A percentile compares a stretch with the other conserved stretches of the same genome.
These are phyloP conservation scores for Onychostruthus taczanowskii DNA, from an alignment of 2,113 vertebrate species.

Conservation along the genomic window DNA sequence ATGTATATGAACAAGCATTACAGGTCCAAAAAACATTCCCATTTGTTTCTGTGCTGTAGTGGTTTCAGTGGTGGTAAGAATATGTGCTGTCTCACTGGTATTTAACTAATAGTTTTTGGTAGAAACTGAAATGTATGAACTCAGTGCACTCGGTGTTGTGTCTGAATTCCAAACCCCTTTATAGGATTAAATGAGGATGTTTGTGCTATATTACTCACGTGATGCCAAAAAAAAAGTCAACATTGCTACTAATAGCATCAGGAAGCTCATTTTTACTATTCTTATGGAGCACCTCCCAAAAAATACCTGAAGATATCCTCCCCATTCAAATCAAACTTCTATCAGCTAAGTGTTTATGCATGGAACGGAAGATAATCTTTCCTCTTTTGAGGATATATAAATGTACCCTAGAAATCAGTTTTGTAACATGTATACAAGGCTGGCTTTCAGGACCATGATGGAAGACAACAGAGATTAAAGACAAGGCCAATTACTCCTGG, in stretches of 20 bases:
- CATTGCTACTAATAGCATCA: background rate
- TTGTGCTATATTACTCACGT: background rate
- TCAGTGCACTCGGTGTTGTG: background rate
- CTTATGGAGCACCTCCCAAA: background rate
- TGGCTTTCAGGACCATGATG: background rate
- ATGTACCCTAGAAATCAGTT: background rate
- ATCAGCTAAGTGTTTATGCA: background rate
- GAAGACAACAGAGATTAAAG: background rate
- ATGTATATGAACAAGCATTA: constrained; percentile 26
- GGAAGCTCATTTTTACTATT: background rate
- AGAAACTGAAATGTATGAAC: background rate
- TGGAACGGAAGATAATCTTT: background rate
- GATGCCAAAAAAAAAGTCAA: background rate
- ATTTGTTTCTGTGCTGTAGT: background rate
- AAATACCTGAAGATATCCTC: background rate
- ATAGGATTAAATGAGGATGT: background rate
- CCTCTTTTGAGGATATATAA: background rate
- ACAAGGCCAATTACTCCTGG: background rate
- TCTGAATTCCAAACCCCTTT: background rate
- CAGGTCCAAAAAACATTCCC: background rate
- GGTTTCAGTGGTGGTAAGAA: background rate
- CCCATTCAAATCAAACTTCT: background rate
- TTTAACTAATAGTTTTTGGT: background rate
- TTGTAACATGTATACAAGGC: background rate
- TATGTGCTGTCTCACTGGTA: background rate